A percentile compares a stretch with the other conserved stretches of the same genome.
Conservation (phyloP, 2,113 vertebrate genomes). For the Ctenomys sociabilis region DNA sequence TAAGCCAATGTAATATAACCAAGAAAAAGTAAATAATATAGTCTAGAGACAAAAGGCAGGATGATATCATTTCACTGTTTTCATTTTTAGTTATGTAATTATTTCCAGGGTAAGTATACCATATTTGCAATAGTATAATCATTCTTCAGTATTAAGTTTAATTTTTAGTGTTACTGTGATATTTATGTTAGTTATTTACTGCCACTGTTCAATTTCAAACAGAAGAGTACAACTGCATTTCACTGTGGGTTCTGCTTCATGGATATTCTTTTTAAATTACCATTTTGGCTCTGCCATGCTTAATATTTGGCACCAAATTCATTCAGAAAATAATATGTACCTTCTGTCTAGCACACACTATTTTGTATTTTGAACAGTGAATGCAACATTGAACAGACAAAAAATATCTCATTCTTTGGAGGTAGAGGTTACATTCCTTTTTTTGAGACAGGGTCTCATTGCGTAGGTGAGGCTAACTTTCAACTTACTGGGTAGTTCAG, state of each 20-base stretch:
- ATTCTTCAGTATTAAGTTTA: conserved; percentile 28
- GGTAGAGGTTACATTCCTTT: neutral
- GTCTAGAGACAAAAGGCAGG: neutral
- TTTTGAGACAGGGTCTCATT: neutral
- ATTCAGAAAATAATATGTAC: neutral
- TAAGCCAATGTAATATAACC: neutral
- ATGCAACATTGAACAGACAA: neutral
- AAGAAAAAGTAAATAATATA: neutral
- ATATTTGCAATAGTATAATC: neutral
- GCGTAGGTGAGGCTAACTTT: neutral
- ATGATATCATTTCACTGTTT: neutral
- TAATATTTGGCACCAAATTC: conserved; percentile 10
- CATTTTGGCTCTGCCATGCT: neutral
- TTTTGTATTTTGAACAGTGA: conserved; percentile 24
- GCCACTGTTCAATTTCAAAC: neutral
- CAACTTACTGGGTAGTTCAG: neutral
- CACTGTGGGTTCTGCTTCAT: neutral
- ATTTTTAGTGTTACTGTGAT: neutral
- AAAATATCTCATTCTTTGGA: conserved; percentile 16
- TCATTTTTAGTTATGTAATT: conserved; percentile 43
- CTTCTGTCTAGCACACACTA: neutral
- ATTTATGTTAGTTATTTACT: conserved; percentile 28
- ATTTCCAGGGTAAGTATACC: neutral
- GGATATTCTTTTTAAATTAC: neutral
- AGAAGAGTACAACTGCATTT: conserved; percentile 36